These are phyloP conservation scores for Nomada goodeniana DNA, from an alignment of 2,888 invertebrate species.

Conservation along the genomic window DNA sequence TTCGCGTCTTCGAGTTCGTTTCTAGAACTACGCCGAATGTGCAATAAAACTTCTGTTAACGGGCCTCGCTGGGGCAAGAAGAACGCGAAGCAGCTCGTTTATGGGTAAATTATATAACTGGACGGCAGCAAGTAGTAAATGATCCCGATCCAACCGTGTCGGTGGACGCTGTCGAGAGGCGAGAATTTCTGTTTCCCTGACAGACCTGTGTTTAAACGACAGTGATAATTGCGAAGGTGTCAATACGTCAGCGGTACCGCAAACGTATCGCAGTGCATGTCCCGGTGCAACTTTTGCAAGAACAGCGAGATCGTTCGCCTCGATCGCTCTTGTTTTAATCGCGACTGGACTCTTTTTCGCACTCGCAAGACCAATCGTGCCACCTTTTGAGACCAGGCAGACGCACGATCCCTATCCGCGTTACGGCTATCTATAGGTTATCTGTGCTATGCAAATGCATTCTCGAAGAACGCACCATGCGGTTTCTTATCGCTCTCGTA, in stretches of 20 bases:
- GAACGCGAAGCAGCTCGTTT: slow-evolving; percentile 55
- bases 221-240: slow-evolving; percentile 5
- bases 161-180: neutral
- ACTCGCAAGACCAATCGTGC: neutral
- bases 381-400: slow-evolving; percentile 12
- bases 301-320: slow-evolving; percentile 1
- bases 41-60: slow-evolving; percentile 73
- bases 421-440: slow-evolving; percentile 14
- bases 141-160: slow-evolving; percentile 17
- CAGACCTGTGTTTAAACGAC: neutral
- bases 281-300: neutral
- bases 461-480: slow-evolving; percentile 26
- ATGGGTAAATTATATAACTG: slow-evolving; percentile 35
- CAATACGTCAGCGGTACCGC: slow-evolving; percentile 10
- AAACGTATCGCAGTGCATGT: neutral
- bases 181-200: neutral
- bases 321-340: neutral
- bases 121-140: slow-evolving; percentile 45
- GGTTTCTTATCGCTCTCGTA: slow-evolving; percentile 53
- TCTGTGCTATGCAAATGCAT: slow-evolving; percentile 21
- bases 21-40: slow-evolving; percentile 69
- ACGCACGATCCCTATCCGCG: slow-evolving; percentile 12
- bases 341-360: neutral
- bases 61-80: slow-evolving; percentile 54
- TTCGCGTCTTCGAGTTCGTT: slow-evolving; percentile 52